Evolutionary conservation across 2,113 vertebrate genomes (phyloP).

Genomic region (Telmatochromis brichardi): DNA sequence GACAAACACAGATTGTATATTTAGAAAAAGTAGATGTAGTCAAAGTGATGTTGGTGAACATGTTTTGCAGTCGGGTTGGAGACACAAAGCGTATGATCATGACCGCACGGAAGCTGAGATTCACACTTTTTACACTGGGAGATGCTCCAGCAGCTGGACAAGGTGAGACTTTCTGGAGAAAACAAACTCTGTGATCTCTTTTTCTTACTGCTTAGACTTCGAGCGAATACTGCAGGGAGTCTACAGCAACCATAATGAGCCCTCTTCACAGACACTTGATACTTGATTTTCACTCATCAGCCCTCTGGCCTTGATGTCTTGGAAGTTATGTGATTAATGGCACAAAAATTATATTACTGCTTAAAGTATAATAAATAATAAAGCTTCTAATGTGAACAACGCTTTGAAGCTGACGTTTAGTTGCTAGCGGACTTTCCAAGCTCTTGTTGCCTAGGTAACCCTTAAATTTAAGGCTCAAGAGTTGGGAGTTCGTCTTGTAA

Average conservation of each 20-base stretch:
- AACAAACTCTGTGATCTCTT: neutral
- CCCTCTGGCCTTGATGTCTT: neutral
- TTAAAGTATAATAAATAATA: neutral
- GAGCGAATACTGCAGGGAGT: neutral
- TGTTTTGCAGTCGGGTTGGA: neutral
- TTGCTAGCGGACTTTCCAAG: neutral
- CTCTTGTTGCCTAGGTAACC: neutral
- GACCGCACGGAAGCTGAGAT: neutral
- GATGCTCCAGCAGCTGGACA: neutral
- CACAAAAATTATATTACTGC: neutral
- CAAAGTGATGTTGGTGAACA: neutral
- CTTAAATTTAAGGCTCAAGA: neutral
- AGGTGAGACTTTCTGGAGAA: neutral
- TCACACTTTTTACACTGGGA: neutral
- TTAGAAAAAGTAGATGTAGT: neutral
- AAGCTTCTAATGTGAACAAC: neutral
- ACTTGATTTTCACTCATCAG: neutral
- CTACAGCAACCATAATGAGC: neutral
- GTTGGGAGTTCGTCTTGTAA: no score
- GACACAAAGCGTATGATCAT: neutral
- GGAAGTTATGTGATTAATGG: neutral
- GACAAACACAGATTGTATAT: neutral
- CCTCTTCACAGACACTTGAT: neutral
- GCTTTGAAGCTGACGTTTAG: neutral
- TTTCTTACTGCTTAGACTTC: neutral